Conservation (phyloP, 2,797 vertebrate species). For the Paramormyrops hopkinsi region DNA sequence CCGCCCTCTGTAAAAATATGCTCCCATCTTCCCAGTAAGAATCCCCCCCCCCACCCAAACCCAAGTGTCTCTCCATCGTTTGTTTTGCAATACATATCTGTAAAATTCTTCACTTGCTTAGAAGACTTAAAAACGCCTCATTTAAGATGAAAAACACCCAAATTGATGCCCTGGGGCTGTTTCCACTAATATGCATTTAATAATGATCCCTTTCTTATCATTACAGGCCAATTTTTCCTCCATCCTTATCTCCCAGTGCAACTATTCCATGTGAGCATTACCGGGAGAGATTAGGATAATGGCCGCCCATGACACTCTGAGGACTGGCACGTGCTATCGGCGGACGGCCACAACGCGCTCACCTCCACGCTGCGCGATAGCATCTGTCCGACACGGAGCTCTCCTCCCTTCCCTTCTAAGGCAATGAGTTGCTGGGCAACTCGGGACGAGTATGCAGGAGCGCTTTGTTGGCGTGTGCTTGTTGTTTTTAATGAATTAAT, state of each 20-base stretch:
- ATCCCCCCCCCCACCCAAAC: neutral
- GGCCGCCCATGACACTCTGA: neutral
- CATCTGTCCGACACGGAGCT: neutral
- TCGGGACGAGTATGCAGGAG: neutral
- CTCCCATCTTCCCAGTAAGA: neutral
- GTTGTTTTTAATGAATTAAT: neutral
- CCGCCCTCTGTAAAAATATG: neutral
- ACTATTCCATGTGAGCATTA: constrained; percentile 3
- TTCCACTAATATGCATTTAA: constrained; percentile 14
- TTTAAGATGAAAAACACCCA: constrained; percentile 3
- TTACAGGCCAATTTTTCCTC: neutral
- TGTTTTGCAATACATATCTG: neutral
- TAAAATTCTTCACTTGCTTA: neutral
- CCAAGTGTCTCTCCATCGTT: neutral
- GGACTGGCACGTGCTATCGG: neutral
- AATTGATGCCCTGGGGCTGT: constrained; percentile 10
- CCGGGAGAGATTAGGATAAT: constrained; percentile 14
- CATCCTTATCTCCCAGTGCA: neutral
- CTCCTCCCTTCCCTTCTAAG: neutral
- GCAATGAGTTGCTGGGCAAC: constrained; percentile 21
- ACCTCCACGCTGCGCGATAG: neutral
- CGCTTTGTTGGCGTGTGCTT: neutral
- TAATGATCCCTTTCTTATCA: constrained; percentile 5
- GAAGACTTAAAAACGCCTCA: constrained; percentile 13
- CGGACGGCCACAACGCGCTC: neutral